Evolutionary conservation across 2,888 invertebrate genomes (phyloP), one percentile per base, ranked within the genome.

Genomic region (Aquatica leii): DNA sequence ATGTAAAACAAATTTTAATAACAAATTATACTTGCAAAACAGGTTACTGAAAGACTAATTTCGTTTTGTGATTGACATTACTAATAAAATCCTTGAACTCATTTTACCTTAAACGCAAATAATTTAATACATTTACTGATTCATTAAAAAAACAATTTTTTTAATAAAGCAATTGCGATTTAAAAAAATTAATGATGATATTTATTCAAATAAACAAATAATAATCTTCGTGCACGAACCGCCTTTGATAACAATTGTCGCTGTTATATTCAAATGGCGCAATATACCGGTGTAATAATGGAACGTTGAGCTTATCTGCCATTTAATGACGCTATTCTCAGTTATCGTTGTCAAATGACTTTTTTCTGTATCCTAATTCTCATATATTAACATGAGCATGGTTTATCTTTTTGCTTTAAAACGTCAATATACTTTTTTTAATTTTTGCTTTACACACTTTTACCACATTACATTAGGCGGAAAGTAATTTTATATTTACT

Each of bases 221-320:
- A 50, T 57, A 57, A 57, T 48, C 59, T 59, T 59, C 46, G 43
- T 60, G 48, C 54, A 56, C 57, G 52, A 57, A 53, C 64, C 60
- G 55, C 60, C 41, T 50, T 64, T 57, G 67, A 70, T 70, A 56
- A 69, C 72, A 73, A 73, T 74, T 73, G 74, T 70, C 70, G 66
- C 65, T 67, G 72, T 68, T 69, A 71, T 72, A 77, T 77, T 77
- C 75, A 77, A 77, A 77, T 74, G 75, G 65, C 67, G 77, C 77
- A 74, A 75, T 77, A 76, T 72, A 77, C 71, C 73, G 72, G 69
- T 67, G 73, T 70, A 73, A 77, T 77, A 77, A 76, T 72, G 73
- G 73, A 69, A 63, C 66, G 66, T 66, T 50, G 65, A 68, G 76
- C 76, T 78, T 77, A 78, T 78, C 78, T 68, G 66, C 69, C 67